These are phyloP conservation scores for Lysiphlebus fabarum DNA, from an alignment of 1,140 invertebrate genomes.

Conservation along the genomic window DNA sequence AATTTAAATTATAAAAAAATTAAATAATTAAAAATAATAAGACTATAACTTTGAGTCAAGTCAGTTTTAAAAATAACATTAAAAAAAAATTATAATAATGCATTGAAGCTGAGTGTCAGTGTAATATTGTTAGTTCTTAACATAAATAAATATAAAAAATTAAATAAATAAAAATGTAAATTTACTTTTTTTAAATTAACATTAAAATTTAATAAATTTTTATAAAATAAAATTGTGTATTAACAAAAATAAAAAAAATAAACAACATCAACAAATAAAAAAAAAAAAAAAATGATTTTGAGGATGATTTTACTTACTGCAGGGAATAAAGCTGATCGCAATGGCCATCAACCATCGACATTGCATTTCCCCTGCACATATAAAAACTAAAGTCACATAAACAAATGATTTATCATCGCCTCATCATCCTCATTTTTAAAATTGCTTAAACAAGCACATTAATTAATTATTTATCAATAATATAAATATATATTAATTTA, in stretches of 20 bases:
- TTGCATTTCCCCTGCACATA: constrained; percentile 57
- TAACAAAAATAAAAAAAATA: constrained; percentile 8
- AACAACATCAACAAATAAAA: constrained; percentile 12
- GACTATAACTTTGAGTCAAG: not conserved
- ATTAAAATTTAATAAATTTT: not conserved
- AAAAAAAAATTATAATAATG: too few species aligned
- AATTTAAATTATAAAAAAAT: not conserved
- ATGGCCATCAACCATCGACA: constrained; percentile 54
- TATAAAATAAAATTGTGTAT: constrained; percentile 14
- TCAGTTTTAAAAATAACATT: not conserved
- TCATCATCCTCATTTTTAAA: not conserved
- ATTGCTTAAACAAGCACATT: not conserved
- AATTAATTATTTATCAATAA: not conserved
- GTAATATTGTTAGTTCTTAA: too few species aligned
- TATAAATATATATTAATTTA: too few species aligned
- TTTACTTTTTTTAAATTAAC: not conserved
- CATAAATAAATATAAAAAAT: too few species aligned
- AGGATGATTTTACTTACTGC: constrained; percentile 51
- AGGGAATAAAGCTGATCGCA: constrained; percentile 57
- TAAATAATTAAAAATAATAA: not conserved
- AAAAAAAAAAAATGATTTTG: constrained; percentile 5
- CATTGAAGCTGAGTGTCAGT: too few species aligned
- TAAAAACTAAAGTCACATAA: constrained; percentile 48
- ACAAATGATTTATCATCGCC: not conserved
- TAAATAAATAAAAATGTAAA: too few species aligned